Conservation (phyloP, 1,140 invertebrate genomes). For the Drosophila repleta region DNA sequence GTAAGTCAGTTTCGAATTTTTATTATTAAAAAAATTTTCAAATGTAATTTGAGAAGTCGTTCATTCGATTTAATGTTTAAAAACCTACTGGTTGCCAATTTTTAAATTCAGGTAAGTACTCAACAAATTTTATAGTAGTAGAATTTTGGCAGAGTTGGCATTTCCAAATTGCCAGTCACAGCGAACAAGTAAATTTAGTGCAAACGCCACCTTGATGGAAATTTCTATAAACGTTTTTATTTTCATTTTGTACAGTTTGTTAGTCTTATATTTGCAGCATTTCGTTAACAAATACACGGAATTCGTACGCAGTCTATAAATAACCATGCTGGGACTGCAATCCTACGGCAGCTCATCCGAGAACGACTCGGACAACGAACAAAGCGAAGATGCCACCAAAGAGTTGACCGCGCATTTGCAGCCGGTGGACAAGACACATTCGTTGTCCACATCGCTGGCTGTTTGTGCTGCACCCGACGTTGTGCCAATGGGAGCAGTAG, state of each 20-base stretch:
- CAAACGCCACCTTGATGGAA: conserved; percentile 65
- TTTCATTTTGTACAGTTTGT: conserved; percentile 65
- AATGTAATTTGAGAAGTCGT: no score
- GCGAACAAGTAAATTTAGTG: conserved; percentile 1
- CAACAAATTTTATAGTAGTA: not conserved
- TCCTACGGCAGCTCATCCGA: conserved; percentile 76
- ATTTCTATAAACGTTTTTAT: conserved; percentile 74
- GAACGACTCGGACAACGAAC: conserved; percentile 66
- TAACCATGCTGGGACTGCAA: conserved; percentile 70
- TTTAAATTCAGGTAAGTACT: not conserved
- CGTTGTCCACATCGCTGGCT: conserved; percentile 86
- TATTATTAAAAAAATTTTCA: no score
- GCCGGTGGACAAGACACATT: conserved; percentile 80
- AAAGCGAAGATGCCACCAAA: conserved; percentile 11
- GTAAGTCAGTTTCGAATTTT: not conserved
- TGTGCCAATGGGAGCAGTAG: conserved; percentile 87
- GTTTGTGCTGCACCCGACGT: conserved; percentile 92
- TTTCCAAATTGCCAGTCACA: conserved; percentile 27
- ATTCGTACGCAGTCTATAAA: conserved; percentile 53
- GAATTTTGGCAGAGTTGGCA: conserved; percentile 2
- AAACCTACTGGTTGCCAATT: no score
- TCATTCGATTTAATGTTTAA: no score
- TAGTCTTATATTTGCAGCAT: conserved; percentile 68
- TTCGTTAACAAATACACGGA: conserved; percentile 71
- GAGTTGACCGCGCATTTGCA: conserved; percentile 85